Evolutionary conservation across 1,140 invertebrate species (phyloP).

Genomic region (Nephila pilipes): DNA sequence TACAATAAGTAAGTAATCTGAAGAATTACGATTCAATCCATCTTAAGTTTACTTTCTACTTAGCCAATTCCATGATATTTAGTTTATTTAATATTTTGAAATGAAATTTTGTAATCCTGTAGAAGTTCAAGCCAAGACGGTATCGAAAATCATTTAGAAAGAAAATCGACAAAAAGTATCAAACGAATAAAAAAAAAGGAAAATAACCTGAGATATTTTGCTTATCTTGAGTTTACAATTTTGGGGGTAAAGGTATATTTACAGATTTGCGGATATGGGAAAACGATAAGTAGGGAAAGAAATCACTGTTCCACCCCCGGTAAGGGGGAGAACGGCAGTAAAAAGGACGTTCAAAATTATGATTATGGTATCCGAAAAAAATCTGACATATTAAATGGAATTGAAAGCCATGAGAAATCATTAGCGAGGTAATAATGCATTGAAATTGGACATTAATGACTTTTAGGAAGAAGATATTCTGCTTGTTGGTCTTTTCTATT

Average conservation of each 20-base stretch:
- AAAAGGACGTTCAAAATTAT: slow-evolving; percentile 5
- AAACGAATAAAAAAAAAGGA: background rate
- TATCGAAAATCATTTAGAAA: slow-evolving; percentile 35
- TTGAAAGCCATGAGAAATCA: slow-evolving; percentile 26
- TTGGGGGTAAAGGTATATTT: slow-evolving; percentile 5
- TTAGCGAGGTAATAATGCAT: background rate
- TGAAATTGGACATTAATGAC: slow-evolving; percentile 13
- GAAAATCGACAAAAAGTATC: background rate
- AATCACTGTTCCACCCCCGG: background rate
- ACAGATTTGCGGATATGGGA: slow-evolving; percentile 19
- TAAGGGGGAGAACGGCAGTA: background rate
- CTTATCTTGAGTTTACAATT: slow-evolving; percentile 4
- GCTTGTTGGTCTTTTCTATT: background rate
- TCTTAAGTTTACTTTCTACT: background rate
- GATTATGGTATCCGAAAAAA: background rate
- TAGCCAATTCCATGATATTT: background rate
- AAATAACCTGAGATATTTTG: background rate
- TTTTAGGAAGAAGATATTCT: slow-evolving; percentile 1
- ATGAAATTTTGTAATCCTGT: background rate
- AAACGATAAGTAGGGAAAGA: slow-evolving; percentile 11
- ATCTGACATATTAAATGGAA: background rate
- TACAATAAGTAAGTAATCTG: background rate
- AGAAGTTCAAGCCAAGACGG: background rate
- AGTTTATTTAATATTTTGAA: background rate
- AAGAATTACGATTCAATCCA: background rate